Evolutionary conservation across 1,140 invertebrate species (phyloP).

Genomic region (Colletes gigas): DNA sequence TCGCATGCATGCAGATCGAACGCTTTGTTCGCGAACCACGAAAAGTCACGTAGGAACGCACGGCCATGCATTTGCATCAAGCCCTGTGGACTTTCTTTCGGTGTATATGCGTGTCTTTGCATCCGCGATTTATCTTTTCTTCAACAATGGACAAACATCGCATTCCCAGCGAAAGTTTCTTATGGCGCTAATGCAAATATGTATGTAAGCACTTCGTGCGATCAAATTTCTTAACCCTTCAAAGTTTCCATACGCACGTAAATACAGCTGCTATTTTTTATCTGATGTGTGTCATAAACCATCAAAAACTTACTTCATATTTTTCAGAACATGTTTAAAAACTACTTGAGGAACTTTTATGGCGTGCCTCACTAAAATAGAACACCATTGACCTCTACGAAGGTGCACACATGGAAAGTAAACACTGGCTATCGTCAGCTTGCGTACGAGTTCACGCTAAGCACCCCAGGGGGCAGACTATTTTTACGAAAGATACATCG

Average conservation of each 20-base stretch:
- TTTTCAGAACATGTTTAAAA: background rate
- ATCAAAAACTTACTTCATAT: no score
- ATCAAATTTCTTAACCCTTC: no score
- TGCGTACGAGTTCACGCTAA: slow-evolving; percentile 10
- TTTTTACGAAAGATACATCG: slow-evolving; percentile 39
- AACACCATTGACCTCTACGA: slow-evolving; percentile 25
- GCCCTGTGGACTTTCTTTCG: slow-evolving; percentile 35
- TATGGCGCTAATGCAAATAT: background rate
- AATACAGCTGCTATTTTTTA: no score
- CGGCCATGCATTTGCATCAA: slow-evolving; percentile 31
- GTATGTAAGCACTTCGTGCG: no score
- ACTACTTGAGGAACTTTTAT: background rate
- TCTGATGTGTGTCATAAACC: no score
- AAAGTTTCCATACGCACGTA: no score
- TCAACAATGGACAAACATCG: background rate
- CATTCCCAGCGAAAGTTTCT: slow-evolving; percentile 47
- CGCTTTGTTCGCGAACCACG: slow-evolving; percentile 50
- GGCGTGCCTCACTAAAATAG: slow-evolving; percentile 35
- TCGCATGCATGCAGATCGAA: slow-evolving; percentile 49
- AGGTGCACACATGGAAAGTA: slow-evolving; percentile 36
- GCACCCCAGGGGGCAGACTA: slow-evolving; percentile 48
- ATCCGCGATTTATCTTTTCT: slow-evolving; percentile 29
- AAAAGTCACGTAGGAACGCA: slow-evolving; percentile 51
- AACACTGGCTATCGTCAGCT: slow-evolving; percentile 29
- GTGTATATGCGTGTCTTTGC: slow-evolving; percentile 19